Evolutionary conservation across 2,113 vertebrate genomes (phyloP).

Genomic region (Antidorcas marsupialis): DNA sequence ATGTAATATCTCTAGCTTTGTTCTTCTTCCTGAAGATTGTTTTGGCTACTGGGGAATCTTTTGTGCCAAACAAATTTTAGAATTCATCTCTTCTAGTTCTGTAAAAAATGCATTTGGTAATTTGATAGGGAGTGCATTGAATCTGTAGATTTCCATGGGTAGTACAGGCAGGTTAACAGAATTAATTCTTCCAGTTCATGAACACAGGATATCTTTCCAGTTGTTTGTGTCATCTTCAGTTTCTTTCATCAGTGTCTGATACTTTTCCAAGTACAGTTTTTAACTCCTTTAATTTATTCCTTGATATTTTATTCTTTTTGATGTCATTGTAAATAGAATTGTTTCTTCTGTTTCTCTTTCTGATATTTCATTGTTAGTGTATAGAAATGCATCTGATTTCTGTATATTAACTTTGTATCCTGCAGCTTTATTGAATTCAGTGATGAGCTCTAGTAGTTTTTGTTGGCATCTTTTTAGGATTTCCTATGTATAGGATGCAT

Average conservation of each 20-base stretch:
- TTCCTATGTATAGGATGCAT: background rate
- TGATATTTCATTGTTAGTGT: background rate
- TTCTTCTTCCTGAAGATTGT: background rate
- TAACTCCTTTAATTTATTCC: background rate
- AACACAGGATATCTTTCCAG: background rate
- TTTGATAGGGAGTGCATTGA: background rate
- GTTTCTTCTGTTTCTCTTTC: background rate
- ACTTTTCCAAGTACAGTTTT: background rate
- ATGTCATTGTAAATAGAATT: background rate
- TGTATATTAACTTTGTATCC: background rate
- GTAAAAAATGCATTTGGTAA: background rate
- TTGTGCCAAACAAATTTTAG: background rate
- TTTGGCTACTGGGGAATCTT: background rate
- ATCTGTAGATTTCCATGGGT: background rate
- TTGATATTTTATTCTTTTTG: background rate
- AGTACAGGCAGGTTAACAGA: background rate
- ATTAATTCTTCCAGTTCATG: background rate
- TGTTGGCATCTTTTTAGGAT: background rate
- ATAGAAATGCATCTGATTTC: background rate
- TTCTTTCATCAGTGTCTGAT: background rate
- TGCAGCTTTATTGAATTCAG: background rate
- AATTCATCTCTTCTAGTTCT: background rate
- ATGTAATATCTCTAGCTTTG: background rate
- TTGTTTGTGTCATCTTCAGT: background rate
- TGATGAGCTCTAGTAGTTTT: background rate